Percentiles rank a stretch among this genome's conserved stretches.
phyloP scores from a whole-genome alignment of 2,113 vertebrate species.

The Pionites leucogaster region DNA sequence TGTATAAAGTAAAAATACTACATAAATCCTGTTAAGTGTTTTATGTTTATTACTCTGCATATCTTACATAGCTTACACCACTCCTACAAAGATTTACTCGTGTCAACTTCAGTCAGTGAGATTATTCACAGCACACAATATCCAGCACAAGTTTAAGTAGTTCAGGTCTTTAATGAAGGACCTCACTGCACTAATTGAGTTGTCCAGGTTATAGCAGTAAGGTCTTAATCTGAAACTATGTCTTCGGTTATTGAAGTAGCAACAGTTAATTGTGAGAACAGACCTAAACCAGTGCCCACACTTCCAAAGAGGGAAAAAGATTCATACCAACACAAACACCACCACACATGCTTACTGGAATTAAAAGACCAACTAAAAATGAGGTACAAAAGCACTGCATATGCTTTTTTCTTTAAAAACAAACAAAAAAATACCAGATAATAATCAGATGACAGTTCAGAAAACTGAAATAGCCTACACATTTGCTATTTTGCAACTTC shows the following conservation, averaged over 20 bases:
- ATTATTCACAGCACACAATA: neutral
- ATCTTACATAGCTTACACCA: neutral
- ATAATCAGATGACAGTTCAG: neutral
- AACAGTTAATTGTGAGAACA: neutral
- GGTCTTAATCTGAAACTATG: neutral
- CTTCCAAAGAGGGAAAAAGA: neutral
- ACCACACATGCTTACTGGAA: neutral
- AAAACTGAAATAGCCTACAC: neutral
- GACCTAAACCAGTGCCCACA: neutral
- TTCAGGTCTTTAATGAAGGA: neutral
- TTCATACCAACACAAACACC: neutral
- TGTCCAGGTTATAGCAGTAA: neutral
- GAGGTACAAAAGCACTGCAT: accelerated
- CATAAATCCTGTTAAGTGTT: neutral
- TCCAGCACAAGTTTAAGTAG: neutral
- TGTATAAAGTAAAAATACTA: neutral
- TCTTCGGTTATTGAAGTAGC: neutral
- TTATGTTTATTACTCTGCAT: neutral
- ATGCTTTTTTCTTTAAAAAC: neutral
- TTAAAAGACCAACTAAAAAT: neutral
- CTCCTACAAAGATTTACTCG: neutral
- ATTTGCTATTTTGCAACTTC: neutral
- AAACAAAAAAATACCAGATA: neutral
- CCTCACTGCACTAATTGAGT: neutral
- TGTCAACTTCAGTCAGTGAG: neutral